Percentiles rank a stretch among this genome's conserved stretches.
phyloP scores from a whole-genome alignment of 2,113 vertebrate genomes.

The Cynocephalus volans region DNA sequence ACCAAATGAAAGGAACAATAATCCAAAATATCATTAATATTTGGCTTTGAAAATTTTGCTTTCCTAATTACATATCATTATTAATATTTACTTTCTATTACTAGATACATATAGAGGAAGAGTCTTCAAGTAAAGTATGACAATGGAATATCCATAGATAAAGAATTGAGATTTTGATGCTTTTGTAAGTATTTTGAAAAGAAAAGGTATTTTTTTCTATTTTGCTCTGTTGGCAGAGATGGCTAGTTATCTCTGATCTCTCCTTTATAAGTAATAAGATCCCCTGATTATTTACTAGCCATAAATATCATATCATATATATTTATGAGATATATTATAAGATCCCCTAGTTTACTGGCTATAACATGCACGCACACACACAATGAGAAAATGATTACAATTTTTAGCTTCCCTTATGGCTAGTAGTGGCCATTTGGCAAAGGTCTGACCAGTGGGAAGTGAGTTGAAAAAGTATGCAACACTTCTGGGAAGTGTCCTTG shows the following conservation, averaged over 20 bases:
- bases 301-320: not conserved
- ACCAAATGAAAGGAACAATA: conserved; percentile 60
- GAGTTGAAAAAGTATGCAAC: not conserved
- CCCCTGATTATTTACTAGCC: not conserved
- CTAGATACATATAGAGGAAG: not conserved
- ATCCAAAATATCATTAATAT: conserved; percentile 53
- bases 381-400: conserved; percentile 22
- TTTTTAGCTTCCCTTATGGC: not conserved
- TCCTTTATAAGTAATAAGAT: not conserved
- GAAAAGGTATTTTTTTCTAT: conserved; percentile 37
- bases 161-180: conserved; percentile 7
- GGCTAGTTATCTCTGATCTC: not conserved
- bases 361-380: not conserved
- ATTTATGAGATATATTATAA: too few species aligned
- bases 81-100: conserved; percentile 35
- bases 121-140: conserved; percentile 4
- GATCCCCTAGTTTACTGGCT: too few species aligned
- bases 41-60: conserved; percentile 56
- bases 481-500: not conserved
- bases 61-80: conserved; percentile 43
- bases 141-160: not conserved
- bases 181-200: conserved; percentile 28
- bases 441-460: not conserved
- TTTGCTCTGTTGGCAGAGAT: conserved; percentile 51
- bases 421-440: not conserved